Percentiles rank a stretch among this genome's conserved stretches.
Evolutionary conservation across 2,888 invertebrate genomes (phyloP).

Genomic region (Scaptomyza cyrtandrae): DNA sequence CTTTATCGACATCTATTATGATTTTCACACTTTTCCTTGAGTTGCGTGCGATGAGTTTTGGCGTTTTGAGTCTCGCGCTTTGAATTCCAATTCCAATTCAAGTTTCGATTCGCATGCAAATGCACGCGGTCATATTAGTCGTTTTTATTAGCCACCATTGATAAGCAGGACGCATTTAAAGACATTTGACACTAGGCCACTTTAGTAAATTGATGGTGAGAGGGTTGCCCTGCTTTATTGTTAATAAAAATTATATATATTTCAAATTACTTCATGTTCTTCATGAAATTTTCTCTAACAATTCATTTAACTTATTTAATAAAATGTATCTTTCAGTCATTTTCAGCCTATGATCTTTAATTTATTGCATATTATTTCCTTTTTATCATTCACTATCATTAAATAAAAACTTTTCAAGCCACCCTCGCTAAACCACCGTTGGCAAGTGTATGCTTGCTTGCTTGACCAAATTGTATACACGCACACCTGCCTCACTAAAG

Average conservation of each 20-base stretch:
- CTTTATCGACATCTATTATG: conserved; percentile 77
- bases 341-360: too few relatives aligned
- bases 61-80: conserved; percentile 9
- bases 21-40: conserved; percentile 70
- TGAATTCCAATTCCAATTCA: conserved; percentile 1
- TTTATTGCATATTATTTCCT: background rate
- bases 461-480: conserved; percentile 30
- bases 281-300: too few relatives aligned
- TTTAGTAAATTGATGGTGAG: conserved; percentile 23
- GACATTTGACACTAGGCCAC: conserved; percentile 31
- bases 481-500: conserved; percentile 47
- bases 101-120: conserved; percentile 50
- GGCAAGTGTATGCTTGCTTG: conserved; percentile 2
- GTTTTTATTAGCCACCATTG: conserved; percentile 63
- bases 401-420: background rate
- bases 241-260: too few relatives aligned
- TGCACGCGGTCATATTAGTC: conserved; percentile 61
- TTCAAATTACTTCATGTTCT: too few relatives aligned
- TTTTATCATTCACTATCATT: background rate
- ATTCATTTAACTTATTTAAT: too few relatives aligned
- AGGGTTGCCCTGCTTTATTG: conserved; percentile 7
- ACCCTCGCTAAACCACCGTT: conserved; percentile 13
- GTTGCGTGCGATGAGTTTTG: conserved; percentile 50
- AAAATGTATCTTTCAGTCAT: too few relatives aligned
- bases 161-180: conserved; percentile 51